Base-by-base conservation (phyloP, 2,113 vertebrate species). In the Petromus typicus region DNA sequence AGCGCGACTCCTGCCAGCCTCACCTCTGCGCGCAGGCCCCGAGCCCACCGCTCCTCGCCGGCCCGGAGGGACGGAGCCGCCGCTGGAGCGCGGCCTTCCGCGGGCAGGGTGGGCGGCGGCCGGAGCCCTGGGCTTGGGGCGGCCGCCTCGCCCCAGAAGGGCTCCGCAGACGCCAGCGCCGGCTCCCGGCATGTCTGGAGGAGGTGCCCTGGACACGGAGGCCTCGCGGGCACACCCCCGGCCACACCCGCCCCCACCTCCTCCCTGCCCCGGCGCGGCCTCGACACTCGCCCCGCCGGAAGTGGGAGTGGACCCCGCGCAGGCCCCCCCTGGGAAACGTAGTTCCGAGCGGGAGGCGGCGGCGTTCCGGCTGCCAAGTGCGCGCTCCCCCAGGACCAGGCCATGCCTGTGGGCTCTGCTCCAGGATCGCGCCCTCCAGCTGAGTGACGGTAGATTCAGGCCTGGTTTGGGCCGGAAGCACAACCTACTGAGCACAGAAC, bases 251-350 rank as follows among this genome's bases (percentile, higher is more conserved):
- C 57, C 27, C 75, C 27, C 11, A 8, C 61, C 11, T 12, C 48
- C 4, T 32, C 22, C 75, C 71, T 5, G 5, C 34, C 8, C 10
- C 8, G 32, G 7, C 20, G 57, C 8, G 2, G n/a, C 2, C 14
- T 14, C 7, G 20, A 37, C 2, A 0, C 16, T 73, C 7, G 18
- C n/a, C 11, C 59, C 25, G 6, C 71, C 86, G 86, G 94, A 87
- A 95, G 88, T 87, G 63, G 80, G 81, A 80, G 88, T 43, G 71
- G 71, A 0, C 13, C 40, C 22, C 0, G 4, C 91, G 59, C 96
- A 25, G 13, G 13, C 0, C 64, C 64, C 76, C 43, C 14, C 89
- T 69, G 97, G 97, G 97, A 97, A 90, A 17, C 20, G 94, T 87
- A 96, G 97, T 97, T 54, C 73, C 4, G 2, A 25, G 20, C 3